A percentile compares a stretch with the other conserved stretches of the same genome.
These are phyloP conservation scores for Andricus curvator DNA, from an alignment of 2,888 invertebrate genomes.

Conservation along the genomic window DNA sequence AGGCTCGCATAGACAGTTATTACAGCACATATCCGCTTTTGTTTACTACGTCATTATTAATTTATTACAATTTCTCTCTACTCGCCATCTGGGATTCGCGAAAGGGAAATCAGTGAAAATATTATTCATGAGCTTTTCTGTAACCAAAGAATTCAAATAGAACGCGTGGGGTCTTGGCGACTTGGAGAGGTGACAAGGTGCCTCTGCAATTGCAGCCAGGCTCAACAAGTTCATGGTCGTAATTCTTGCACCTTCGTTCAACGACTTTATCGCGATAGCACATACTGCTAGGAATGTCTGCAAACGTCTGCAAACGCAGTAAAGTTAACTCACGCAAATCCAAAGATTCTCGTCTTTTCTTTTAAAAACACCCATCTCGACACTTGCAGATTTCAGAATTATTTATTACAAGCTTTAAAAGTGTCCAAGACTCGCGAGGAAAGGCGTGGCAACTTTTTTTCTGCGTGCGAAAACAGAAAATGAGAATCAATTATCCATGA, in stretches of 20 bases:
- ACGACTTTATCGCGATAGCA: neutral
- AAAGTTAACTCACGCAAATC: slow-evolving; percentile 9
- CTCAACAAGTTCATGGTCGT: slow-evolving; percentile 38
- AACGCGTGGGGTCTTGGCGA: neutral
- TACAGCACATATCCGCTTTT: neutral
- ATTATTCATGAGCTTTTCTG: neutral
- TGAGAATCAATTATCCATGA: neutral
- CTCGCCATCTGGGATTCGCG: neutral
- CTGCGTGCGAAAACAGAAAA: neutral
- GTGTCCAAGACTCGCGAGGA: neutral
- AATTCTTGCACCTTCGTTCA: slow-evolving; percentile 34
- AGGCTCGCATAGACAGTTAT: neutral
- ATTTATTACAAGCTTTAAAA: neutral
- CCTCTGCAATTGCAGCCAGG: slow-evolving; percentile 16
- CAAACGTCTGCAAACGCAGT: neutral
- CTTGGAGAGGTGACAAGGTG: slow-evolving; percentile 1
- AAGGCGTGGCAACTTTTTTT: neutral
- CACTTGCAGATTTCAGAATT: neutral
- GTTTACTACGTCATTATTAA: neutral
- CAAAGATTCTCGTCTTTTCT: slow-evolving; percentile 10
- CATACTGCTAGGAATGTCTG: neutral
- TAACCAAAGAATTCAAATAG: neutral
- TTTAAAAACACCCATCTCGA: neutral
- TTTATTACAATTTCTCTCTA: slow-evolving; percentile 11
- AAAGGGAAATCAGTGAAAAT: slow-evolving; percentile 16